phyloP scores from a whole-genome alignment of 2,113 vertebrate genomes.

The Cebus imitator region DNA sequence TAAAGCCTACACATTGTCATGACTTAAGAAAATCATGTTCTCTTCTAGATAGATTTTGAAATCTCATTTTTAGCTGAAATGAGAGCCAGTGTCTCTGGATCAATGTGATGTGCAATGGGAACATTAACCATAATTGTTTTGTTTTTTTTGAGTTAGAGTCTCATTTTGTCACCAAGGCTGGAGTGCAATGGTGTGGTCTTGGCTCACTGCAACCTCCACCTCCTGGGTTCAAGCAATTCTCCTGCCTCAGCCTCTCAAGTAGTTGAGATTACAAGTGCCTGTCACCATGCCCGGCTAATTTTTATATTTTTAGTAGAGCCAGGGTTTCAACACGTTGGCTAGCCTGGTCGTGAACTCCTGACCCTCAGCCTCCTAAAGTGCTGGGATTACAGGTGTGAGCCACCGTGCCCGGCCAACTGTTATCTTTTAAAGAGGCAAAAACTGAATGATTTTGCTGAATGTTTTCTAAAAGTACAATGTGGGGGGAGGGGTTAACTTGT shows the following conservation, averaged over 20 bases:
- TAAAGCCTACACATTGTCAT: background rate
- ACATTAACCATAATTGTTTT: background rate
- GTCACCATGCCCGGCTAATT: background rate
- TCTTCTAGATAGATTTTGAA: background rate
- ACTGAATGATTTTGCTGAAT: background rate
- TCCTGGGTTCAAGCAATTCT: background rate
- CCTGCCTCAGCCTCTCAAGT: background rate
- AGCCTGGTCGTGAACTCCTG: background rate
- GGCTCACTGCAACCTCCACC: background rate
- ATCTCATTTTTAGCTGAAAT: background rate
- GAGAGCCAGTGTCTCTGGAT: background rate
- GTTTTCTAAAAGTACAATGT: background rate
- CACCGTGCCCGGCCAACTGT: too few relatives aligned
- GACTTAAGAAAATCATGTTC: background rate
- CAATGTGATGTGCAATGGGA: background rate
- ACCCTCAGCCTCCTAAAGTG: background rate
- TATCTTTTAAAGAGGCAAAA: background rate
- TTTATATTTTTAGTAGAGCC: background rate
- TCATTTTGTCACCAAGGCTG: background rate
- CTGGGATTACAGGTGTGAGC: background rate
- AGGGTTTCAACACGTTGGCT: background rate
- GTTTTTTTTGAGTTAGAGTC: background rate
- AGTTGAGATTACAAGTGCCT: background rate
- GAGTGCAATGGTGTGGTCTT: background rate
- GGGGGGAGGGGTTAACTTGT: background rate